Evolutionary conservation across 2,797 vertebrate species (phyloP).

Genomic region (Sandelia bainsii): DNA sequence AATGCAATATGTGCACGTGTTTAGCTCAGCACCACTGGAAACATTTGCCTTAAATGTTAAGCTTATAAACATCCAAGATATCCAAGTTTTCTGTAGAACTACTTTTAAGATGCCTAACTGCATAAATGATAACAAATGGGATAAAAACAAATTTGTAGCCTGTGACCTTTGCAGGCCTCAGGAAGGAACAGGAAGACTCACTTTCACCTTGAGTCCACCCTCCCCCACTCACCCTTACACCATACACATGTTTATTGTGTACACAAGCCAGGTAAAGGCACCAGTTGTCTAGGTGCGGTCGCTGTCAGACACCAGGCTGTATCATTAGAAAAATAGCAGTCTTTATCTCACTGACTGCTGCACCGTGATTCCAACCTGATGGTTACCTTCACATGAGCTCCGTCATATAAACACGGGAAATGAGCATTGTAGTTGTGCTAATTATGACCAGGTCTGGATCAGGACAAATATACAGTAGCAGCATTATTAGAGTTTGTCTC

Average conservation of each 20-base stretch:
- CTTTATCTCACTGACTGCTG: conserved; percentile 17
- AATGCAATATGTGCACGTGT: no score
- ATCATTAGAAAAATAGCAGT: conserved; percentile 48
- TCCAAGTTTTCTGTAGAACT: background rate
- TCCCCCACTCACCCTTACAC: conserved; percentile 21
- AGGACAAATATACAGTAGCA: conserved; percentile 9
- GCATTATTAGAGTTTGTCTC: background rate
- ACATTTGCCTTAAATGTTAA: no score
- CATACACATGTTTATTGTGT: conserved; percentile 62
- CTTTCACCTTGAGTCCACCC: conserved; percentile 66
- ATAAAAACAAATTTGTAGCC: background rate
- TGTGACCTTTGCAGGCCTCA: background rate
- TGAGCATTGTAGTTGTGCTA: conserved; percentile 26
- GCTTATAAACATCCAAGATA: no score
- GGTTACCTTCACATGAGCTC: conserved; percentile 11
- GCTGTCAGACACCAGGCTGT: conserved; percentile 24
- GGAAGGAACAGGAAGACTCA: conserved; percentile 22
- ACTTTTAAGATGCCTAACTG: background rate
- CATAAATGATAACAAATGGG: background rate
- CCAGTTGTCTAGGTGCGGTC: conserved; percentile 47
- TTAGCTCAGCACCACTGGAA: no score
- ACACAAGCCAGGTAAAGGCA: conserved; percentile 62
- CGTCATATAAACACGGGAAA: conserved; percentile 42
- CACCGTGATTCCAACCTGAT: conserved; percentile 2
- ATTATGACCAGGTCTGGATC: conserved; percentile 19